phyloP scores from a whole-genome alignment of 2,113 vertebrate species.

The Leuciscus idus region DNA sequence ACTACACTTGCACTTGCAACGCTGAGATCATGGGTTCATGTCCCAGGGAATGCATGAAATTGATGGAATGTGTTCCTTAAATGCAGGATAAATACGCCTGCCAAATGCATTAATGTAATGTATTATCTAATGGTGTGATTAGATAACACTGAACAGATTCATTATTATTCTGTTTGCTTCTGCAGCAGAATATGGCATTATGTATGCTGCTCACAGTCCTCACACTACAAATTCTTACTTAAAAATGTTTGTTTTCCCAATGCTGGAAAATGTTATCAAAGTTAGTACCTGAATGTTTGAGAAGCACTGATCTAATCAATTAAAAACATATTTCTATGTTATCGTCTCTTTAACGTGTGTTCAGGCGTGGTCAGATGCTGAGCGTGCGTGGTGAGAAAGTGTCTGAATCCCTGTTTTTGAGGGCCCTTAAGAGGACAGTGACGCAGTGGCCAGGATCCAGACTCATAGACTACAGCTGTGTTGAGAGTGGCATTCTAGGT shows the following conservation, averaged over 20 bases:
- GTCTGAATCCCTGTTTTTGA: constrained; percentile 79
- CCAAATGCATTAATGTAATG: too few relatives aligned
- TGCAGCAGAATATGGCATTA: neutral
- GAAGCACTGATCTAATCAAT: neutral
- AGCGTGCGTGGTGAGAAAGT: constrained; percentile 86
- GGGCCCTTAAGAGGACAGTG: constrained; percentile 74
- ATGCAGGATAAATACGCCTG: too few relatives aligned
- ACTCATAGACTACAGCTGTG: constrained; percentile 87
- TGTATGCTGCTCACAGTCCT: neutral
- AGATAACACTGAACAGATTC: neutral
- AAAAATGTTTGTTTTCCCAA: neutral
- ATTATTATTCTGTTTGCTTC: neutral
- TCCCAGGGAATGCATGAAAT: neutral
- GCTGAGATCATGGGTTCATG: neutral
- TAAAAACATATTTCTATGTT: neutral
- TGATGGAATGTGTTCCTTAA: neutral
- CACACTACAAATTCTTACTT: neutral
- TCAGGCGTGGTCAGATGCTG: constrained; percentile 82
- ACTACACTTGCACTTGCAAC: neutral
- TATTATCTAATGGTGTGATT: too few relatives aligned
- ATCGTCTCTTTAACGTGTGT: constrained; percentile 25
- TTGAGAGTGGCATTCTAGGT: constrained; percentile 88
- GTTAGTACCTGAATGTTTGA: neutral
- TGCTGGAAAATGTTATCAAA: neutral
- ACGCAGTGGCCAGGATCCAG: constrained; percentile 83